Evolutionary conservation across 2,888 invertebrate genomes (phyloP).

Genomic region (Trisateles emortualis): DNA sequence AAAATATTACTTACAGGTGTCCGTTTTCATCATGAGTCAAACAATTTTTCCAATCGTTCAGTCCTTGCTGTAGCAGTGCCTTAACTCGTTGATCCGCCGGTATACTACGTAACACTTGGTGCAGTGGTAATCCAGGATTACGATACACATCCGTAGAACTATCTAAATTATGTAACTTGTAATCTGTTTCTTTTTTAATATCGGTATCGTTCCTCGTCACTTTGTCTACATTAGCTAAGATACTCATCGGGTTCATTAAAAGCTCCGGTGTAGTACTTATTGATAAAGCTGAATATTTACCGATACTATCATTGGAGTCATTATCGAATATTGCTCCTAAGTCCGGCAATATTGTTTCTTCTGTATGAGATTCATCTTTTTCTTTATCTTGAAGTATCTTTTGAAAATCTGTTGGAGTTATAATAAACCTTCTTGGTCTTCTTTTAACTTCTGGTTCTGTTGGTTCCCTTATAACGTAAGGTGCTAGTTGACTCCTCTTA

Average conservation of each 20-base stretch:
- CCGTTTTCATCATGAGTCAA: constrained; percentile 61
- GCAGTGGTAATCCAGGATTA: neutral
- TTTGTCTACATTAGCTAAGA: constrained; percentile 38
- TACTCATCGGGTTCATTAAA: constrained; percentile 39
- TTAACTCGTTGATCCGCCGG: constrained; percentile 41
- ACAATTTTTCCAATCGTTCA: constrained; percentile 65
- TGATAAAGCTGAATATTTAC: constrained; percentile 55
- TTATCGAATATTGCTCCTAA: constrained; percentile 52
- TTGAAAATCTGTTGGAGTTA: constrained; percentile 50
- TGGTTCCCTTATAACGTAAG: constrained; percentile 63
- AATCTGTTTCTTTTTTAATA: constrained; percentile 42
- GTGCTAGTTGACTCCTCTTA: constrained; percentile 45
- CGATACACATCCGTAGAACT: constrained; percentile 14
- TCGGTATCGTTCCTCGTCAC: constrained; percentile 35
- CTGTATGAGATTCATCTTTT: constrained; percentile 9
- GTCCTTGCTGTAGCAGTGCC: constrained; percentile 62
- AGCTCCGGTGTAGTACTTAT: constrained; percentile 40
- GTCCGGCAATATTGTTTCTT: constrained; percentile 26
- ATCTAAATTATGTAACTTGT: constrained; percentile 62
- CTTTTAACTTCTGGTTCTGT: constrained; percentile 22
- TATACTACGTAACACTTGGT: neutral
- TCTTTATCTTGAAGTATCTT: constrained; percentile 14
- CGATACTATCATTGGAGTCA: constrained; percentile 59
- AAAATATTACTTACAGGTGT: constrained; percentile 75
- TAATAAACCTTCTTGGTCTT: constrained; percentile 49